These are phyloP conservation scores for Strix aluco DNA, from an alignment of 2,113 vertebrate genomes.

Conservation along the genomic window DNA sequence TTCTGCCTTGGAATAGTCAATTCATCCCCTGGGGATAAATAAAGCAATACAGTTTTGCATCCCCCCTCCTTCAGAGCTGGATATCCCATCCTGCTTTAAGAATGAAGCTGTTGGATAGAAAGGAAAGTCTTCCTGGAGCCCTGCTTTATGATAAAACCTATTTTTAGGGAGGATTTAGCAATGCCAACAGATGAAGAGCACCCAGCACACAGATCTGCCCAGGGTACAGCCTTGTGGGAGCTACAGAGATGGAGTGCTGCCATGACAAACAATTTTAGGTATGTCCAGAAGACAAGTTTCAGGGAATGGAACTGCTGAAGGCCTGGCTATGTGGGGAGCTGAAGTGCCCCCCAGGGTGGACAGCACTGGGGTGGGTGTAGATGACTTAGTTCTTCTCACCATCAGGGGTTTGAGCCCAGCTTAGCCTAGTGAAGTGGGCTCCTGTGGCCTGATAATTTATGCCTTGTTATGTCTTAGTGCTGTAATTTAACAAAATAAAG, in stretches of 20 bases:
- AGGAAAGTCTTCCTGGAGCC: not conserved
- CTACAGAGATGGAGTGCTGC: not conserved
- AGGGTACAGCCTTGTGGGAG: fast-evolving
- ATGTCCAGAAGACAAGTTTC: not conserved
- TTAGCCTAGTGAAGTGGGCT: not conserved
- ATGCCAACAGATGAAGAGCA: not conserved
- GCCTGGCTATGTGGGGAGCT: not conserved
- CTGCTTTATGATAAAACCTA: not conserved
- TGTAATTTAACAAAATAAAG: constrained; percentile 21
- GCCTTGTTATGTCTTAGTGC: constrained; percentile 5
- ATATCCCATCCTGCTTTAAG: not conserved
- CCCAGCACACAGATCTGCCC: not conserved
- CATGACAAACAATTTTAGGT: not conserved
- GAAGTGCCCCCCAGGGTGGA: not conserved
- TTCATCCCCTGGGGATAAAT: not conserved
- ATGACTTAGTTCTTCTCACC: not conserved
- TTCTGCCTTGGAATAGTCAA: not conserved
- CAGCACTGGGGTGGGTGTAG: not conserved
- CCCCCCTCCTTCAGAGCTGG: not conserved
- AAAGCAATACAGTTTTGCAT: not conserved
- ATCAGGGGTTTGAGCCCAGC: not conserved
- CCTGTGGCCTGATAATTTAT: not conserved
- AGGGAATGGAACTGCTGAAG: not conserved
- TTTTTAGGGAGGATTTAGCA: not conserved
- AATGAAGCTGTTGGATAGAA: not conserved